Percentiles rank a stretch among this genome's conserved stretches.
phyloP scores from a whole-genome alignment of 2,113 vertebrate genomes.

The Solea senegalensis region DNA sequence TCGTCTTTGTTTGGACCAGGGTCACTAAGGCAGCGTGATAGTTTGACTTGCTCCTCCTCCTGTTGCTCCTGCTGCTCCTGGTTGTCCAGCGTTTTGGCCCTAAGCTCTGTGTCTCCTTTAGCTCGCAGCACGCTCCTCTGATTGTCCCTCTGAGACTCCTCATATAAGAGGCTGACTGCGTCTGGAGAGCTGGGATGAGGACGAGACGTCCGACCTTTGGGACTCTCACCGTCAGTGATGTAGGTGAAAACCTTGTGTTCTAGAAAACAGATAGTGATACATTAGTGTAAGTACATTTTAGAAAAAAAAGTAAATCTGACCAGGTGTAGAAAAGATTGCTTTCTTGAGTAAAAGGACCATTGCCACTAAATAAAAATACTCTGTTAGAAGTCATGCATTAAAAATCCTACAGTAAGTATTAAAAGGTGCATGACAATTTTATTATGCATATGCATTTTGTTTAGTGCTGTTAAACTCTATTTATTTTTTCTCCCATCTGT shows the following conservation, averaged over 20 bases:
- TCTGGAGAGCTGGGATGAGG: conserved; percentile 75
- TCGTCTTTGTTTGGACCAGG: conserved; percentile 85
- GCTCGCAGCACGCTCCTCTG: conserved; percentile 1
- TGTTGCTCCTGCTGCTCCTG: conserved; percentile 60
- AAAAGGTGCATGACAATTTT: no score
- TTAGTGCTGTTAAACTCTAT: no score
- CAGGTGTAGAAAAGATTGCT: no score
- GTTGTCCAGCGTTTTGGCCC: conserved; percentile 38
- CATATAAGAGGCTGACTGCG: conserved; percentile 75
- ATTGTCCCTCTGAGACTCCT: conserved; percentile 66
- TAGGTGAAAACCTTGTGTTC: conserved; percentile 84
- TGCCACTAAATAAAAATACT: no score
- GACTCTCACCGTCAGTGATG: conserved; percentile 43
- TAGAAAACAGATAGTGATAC: conserved; percentile 43
- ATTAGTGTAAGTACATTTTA: no score
- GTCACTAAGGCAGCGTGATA: conserved; percentile 89
- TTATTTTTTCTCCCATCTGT: no score
- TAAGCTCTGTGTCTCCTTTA: conserved; percentile 23
- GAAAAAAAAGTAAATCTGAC: no score
- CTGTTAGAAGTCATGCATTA: no score
- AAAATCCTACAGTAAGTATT: no score
- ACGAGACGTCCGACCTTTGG: conserved; percentile 75
- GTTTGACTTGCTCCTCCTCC: conserved; percentile 78
- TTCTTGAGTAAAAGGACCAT: no score
- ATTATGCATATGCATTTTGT: no score